Conservation (phyloP, 2,113 vertebrate genomes). For the Pachyramphus minor region DNA sequence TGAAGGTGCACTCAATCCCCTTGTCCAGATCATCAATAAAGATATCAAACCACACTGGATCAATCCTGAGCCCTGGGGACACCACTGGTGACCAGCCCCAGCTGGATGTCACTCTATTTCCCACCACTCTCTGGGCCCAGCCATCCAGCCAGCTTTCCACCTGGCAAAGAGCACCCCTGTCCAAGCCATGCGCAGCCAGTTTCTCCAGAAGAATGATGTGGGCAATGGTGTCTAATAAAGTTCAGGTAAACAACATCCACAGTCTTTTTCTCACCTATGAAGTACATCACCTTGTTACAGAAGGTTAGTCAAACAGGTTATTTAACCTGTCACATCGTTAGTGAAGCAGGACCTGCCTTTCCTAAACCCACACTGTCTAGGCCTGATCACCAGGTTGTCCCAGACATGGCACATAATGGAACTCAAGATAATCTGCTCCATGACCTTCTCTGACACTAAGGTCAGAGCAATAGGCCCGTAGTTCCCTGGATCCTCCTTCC, state of each 20-base stretch:
- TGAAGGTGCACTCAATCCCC: neutral
- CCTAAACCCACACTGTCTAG: neutral
- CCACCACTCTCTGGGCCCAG: neutral
- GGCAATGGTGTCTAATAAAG: neutral
- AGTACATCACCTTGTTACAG: neutral
- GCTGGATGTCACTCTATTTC: neutral
- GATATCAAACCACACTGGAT: neutral
- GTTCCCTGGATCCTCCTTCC: neutral
- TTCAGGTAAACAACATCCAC: neutral
- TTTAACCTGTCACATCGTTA: neutral
- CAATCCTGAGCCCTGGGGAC: neutral
- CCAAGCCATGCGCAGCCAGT: neutral
- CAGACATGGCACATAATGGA: neutral
- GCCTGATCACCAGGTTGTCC: neutral
- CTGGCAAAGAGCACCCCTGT: neutral
- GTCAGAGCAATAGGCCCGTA: neutral
- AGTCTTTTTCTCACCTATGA: neutral
- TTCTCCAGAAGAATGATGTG: neutral
- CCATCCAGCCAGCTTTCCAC: neutral
- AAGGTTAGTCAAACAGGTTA: neutral
- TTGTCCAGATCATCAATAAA: neutral
- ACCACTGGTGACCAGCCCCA: accelerated
- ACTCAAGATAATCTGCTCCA: neutral
- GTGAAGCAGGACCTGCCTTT: neutral
- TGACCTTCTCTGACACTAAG: neutral